A percentile compares a stretch with the other conserved stretches of the same genome.
These are phyloP conservation scores for Engraulis encrasicolus DNA, from an alignment of 2,113 vertebrate species.

Conservation along the genomic window DNA sequence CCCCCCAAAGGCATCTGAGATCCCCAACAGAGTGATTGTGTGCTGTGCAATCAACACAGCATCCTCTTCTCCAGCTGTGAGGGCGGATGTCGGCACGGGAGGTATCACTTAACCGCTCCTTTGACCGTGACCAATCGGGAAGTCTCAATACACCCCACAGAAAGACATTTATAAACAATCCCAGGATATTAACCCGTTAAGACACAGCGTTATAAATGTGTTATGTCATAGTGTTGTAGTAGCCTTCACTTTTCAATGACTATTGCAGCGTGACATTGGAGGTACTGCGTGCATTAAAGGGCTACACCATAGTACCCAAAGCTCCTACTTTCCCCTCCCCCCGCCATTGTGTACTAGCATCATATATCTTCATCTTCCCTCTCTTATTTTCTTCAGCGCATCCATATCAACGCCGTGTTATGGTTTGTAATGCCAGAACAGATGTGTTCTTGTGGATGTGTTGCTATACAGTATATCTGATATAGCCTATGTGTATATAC, in stretches of 20 bases:
- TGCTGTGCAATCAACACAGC: not conserved
- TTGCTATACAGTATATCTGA: not conserved
- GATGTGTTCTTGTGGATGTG: not conserved
- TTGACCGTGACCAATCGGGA: not conserved
- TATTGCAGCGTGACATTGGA: no score
- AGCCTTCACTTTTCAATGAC: no score
- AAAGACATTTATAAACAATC: conserved; percentile 3
- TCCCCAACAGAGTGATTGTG: conserved; percentile 5
- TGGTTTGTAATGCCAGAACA: not conserved
- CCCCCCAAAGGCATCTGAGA: not conserved
- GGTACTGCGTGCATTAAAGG: no score
- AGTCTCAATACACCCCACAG: not conserved
- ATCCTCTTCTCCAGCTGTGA: not conserved
- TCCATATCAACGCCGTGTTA: not conserved
- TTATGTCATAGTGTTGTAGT: no score
- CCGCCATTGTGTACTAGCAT: not conserved
- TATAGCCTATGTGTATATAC: not conserved
- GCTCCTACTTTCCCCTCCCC: no score
- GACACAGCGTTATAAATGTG: no score
- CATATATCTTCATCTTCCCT: not conserved
- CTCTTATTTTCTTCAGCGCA: not conserved
- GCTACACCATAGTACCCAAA: no score
- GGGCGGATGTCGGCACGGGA: not conserved
- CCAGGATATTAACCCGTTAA: not conserved
- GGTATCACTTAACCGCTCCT: not conserved